Conservation (phyloP, 2,113 vertebrate species). For the Xenopus tropicalis region UCB_Xtro_10.0 CM004452.2:1635501-1636000, state of each 20-base stretch:
- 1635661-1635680: slow-evolving; percentile 84
- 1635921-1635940: no score
- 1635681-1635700: slow-evolving; percentile 85
- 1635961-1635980: no score
- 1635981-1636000: no score
- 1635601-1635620: slow-evolving; percentile 78
- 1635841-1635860: slow-evolving; percentile 46
- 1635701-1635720: slow-evolving; percentile 78
- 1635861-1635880: slow-evolving; percentile 50
- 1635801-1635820: neutral
- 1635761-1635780: slow-evolving; percentile 48
- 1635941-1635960: no score
- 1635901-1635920: neutral
- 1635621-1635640: slow-evolving; percentile 87
- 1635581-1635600: slow-evolving; percentile 83
- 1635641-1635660: slow-evolving; percentile 89
- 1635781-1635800: slow-evolving; percentile 46
- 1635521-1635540: slow-evolving; percentile 86
- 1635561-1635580: slow-evolving; percentile 79
- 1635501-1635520: slow-evolving; percentile 89
- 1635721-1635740: slow-evolving; percentile 78
- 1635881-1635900: neutral
- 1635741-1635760: slow-evolving; percentile 79
- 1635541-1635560: slow-evolving; percentile 84
- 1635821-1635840: slow-evolving; percentile 35